Conservation (phyloP, 2,888 invertebrate genomes). For the Apamea crenata region DNA sequence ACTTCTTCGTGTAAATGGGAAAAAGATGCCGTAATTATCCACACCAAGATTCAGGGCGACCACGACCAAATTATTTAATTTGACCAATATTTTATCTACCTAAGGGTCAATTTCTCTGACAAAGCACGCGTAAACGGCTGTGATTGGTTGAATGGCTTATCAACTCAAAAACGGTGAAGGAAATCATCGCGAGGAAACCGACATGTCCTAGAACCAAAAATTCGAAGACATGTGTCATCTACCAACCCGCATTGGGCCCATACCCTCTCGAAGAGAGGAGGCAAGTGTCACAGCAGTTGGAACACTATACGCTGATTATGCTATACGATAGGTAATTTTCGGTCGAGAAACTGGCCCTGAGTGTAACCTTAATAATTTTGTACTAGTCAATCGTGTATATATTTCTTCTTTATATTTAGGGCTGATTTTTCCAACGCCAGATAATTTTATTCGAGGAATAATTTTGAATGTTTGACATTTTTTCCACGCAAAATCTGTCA, state of each 20-base stretch:
- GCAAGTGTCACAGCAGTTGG: background rate
- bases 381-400: constrained; percentile 45
- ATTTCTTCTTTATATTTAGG: constrained; percentile 3
- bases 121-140: background rate
- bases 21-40: background rate
- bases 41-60: background rate
- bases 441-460: too few species aligned
- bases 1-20: background rate
- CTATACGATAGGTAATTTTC: background rate
- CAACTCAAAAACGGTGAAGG: too few species aligned
- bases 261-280: background rate
- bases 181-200: too few species aligned
- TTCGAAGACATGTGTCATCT: background rate
- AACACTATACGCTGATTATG: background rate
- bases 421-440: too few species aligned
- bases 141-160: too few species aligned
- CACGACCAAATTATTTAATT: background rate
- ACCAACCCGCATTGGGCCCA: background rate
- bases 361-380: constrained; percentile 12
- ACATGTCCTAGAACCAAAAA: background rate
- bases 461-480: too few species aligned
- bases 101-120: background rate
- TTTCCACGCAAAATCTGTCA: too few species aligned
- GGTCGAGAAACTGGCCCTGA: background rate
- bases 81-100: background rate